phyloP scores from a whole-genome alignment of 2,113 vertebrate genomes.

The Otolemur garnettii region DNA sequence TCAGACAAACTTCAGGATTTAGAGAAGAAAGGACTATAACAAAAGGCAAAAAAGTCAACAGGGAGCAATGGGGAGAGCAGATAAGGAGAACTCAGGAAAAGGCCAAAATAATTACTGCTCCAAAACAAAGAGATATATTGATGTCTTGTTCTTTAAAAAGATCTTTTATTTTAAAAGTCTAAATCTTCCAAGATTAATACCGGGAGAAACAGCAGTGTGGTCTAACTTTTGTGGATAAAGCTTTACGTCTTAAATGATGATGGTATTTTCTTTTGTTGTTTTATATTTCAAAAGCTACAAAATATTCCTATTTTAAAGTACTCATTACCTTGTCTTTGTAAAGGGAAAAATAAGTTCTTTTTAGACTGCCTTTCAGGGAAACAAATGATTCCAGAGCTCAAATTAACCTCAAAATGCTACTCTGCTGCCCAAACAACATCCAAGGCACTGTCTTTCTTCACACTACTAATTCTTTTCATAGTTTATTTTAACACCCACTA shows the following conservation, averaged over 20 bases:
- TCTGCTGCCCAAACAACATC: neutral
- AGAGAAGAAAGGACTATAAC: slow-evolving; percentile 52
- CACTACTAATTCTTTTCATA: neutral
- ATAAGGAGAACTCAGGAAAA: neutral
- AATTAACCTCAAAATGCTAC: slow-evolving; percentile 35
- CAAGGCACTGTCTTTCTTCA: neutral
- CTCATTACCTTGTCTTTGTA: slow-evolving; percentile 51
- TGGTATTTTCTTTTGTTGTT: slow-evolving; percentile 50
- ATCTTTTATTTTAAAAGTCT: neutral
- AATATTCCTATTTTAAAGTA: slow-evolving; percentile 53
- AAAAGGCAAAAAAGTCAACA: slow-evolving; percentile 46
- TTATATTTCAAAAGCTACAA: slow-evolving; percentile 54
- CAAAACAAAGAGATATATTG: neutral
- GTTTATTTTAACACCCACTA: slow-evolving; percentile 16
- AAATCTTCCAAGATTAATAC: slow-evolving; percentile 54
- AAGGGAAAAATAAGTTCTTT: neutral
- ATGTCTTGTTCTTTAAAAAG: neutral
- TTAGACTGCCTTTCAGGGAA: slow-evolving; percentile 54
- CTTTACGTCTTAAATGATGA: slow-evolving; percentile 67
- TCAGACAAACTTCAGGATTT: neutral
- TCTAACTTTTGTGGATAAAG: slow-evolving; percentile 33
- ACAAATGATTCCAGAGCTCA: slow-evolving; percentile 31
- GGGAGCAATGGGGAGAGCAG: neutral
- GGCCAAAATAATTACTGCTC: neutral
- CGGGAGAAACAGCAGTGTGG: neutral